Percentiles rank a stretch among this genome's conserved stretches.
These are phyloP conservation scores for Capitulum mitella DNA, from an alignment of 2,888 invertebrate species.

Conservation along the genomic window DNA sequence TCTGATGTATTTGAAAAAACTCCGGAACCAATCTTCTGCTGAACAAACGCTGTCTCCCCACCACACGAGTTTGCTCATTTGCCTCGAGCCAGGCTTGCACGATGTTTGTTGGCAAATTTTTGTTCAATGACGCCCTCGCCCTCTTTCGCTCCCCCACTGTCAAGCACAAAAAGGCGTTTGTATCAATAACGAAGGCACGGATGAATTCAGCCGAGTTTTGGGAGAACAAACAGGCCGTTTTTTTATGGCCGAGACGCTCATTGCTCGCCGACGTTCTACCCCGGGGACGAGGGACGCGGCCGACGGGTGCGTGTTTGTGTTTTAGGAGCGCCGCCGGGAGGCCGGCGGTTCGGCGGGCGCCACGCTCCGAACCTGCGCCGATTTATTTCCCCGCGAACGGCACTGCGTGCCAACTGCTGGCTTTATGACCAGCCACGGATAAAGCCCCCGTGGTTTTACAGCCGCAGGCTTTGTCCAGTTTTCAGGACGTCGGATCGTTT, in stretches of 20 bases:
- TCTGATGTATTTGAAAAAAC: too few relatives aligned
- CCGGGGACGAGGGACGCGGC: neutral
- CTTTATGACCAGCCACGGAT: neutral
- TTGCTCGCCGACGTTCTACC: neutral
- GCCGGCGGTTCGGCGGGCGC: neutral
- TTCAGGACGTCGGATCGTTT: too few relatives aligned
- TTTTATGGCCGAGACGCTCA: neutral
- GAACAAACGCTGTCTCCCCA: too few relatives aligned
- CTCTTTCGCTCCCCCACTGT: neutral
- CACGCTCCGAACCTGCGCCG: too few relatives aligned
- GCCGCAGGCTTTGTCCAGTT: neutral
- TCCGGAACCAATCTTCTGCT: too few relatives aligned
- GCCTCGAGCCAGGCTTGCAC: too few relatives aligned
- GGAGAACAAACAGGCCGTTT: neutral
- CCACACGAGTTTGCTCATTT: too few relatives aligned
- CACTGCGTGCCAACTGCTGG: neutral
- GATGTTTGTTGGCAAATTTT: too few relatives aligned
- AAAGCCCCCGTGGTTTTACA: neutral
- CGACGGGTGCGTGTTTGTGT: neutral
- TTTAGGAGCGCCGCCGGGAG: neutral
- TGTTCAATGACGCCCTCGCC: too few relatives aligned
- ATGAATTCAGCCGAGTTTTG: neutral
- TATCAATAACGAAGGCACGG: neutral
- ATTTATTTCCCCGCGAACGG: neutral
- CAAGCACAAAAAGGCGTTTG: neutral